These are phyloP conservation scores for Taeniopygia guttata DNA, from an alignment of 2,797 vertebrate genomes.

Conservation along the genomic window DNA sequence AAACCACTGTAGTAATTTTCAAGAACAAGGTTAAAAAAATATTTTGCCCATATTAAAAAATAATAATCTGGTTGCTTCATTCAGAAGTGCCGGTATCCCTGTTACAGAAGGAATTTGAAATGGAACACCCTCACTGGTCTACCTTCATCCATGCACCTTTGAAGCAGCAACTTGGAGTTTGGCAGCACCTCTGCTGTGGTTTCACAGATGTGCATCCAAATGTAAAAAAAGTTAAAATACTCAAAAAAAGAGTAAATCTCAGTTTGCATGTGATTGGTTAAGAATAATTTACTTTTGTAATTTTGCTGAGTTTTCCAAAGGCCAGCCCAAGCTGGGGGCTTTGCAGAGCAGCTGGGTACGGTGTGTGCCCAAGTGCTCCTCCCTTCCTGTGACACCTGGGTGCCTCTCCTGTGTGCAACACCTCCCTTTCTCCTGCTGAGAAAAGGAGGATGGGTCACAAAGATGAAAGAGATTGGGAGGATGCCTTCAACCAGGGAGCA, in stretches of 20 bases:
- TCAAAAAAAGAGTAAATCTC: not conserved
- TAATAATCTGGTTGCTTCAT: not conserved
- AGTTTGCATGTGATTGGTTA: not conserved
- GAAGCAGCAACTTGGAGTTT: not conserved
- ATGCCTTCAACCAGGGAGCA: not conserved
- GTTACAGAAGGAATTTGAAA: not conserved
- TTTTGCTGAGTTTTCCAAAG: not conserved
- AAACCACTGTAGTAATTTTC: constrained; percentile 29
- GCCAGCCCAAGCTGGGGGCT: not conserved
- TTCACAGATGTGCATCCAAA: constrained; percentile 20
- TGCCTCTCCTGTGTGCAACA: not conserved
- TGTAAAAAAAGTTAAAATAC: not conserved
- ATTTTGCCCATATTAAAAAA: constrained; percentile 42
- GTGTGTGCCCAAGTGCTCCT: not conserved
- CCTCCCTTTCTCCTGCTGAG: not conserved
- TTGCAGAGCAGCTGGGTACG: fast-evolving
- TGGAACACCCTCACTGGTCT: not conserved
- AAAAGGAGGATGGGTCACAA: not conserved
- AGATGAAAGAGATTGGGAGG: not conserved
- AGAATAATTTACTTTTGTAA: not conserved
- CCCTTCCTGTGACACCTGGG: not conserved
- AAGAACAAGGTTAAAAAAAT: constrained; percentile 47
- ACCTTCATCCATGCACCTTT: not conserved
- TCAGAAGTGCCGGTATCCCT: not conserved
- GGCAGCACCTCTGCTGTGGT: not conserved